Conservation (phyloP, 2,797 vertebrate species). For the Leuciscus waleckii region DNA sequence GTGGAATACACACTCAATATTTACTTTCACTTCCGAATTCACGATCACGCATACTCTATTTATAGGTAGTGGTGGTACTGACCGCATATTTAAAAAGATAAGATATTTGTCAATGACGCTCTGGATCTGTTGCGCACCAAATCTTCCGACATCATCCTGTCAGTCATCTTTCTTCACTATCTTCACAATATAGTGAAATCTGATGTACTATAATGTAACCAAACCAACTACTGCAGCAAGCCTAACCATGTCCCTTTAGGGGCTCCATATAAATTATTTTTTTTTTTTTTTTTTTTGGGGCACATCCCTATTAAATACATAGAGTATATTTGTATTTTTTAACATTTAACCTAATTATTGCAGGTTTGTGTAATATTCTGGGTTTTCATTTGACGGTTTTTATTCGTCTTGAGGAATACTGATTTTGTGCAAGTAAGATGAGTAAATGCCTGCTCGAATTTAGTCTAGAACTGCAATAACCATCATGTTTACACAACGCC, state of each 20-base stretch:
- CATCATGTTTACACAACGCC: too few species aligned
- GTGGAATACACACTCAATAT: too few species aligned
- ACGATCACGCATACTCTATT: neutral
- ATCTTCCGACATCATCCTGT: neutral
- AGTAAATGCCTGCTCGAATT: too few species aligned
- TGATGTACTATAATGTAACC: neutral
- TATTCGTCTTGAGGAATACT: neutral
- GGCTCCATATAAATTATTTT: neutral
- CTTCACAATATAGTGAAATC: neutral
- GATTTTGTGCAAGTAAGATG: too few species aligned
- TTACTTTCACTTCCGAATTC: too few species aligned
- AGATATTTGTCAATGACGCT: neutral
- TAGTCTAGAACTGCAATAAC: too few species aligned
- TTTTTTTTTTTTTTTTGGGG: neutral
- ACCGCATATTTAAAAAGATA: neutral
- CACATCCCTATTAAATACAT: neutral
- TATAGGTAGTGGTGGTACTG: neutral
- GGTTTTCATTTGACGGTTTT: neutral
- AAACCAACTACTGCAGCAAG: neutral
- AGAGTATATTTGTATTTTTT: neutral
- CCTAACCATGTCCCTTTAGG: neutral
- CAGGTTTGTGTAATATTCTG: neutral
- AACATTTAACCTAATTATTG: neutral
- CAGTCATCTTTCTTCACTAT: neutral
- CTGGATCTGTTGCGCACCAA: neutral